Conservation (phyloP, 2,888 invertebrate genomes). For the Rhagonycha lutea region DNA sequence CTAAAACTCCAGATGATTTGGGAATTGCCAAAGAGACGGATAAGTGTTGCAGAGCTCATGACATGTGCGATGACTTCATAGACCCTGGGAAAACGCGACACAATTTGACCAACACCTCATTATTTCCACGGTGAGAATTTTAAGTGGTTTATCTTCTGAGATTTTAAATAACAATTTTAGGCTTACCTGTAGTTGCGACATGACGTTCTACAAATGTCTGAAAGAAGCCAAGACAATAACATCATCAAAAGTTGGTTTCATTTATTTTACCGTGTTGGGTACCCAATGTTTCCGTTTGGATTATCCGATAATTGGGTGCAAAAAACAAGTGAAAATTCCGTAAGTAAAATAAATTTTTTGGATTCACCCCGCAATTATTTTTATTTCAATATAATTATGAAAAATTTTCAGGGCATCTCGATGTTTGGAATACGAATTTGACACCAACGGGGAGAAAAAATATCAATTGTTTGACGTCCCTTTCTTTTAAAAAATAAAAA, state of each 20-base stretch:
- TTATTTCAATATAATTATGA: background rate
- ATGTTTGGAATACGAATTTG: background rate
- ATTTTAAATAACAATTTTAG: conserved; percentile 44
- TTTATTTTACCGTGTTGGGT: conserved; percentile 62
- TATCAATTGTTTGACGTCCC: background rate
- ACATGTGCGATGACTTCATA: conserved; percentile 68
- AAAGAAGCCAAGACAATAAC: conserved; percentile 48
- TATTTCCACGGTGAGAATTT: conserved; percentile 42
- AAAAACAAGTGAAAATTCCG: conserved; percentile 50
- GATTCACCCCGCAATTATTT: conserved; percentile 56
- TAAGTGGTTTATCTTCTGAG: background rate
- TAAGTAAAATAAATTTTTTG: conserved; percentile 62
- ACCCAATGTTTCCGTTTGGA: conserved; percentile 66
- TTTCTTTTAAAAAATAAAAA: background rate
- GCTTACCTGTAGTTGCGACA: conserved; percentile 61
- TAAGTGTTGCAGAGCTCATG: conserved; percentile 74
- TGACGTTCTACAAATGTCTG: conserved; percentile 59
- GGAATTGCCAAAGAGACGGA: conserved; percentile 68
- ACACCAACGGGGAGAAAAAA: background rate
- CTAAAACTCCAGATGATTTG: conserved; percentile 66
- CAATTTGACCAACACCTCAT: conserved; percentile 46
- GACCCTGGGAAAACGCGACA: conserved; percentile 44
- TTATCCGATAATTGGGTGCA: conserved; percentile 61
- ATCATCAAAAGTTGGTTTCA: conserved; percentile 56
- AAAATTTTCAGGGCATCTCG: background rate